Conservation (phyloP, 2,888 invertebrate genomes). For the Drosophila fungiperda region DNA sequence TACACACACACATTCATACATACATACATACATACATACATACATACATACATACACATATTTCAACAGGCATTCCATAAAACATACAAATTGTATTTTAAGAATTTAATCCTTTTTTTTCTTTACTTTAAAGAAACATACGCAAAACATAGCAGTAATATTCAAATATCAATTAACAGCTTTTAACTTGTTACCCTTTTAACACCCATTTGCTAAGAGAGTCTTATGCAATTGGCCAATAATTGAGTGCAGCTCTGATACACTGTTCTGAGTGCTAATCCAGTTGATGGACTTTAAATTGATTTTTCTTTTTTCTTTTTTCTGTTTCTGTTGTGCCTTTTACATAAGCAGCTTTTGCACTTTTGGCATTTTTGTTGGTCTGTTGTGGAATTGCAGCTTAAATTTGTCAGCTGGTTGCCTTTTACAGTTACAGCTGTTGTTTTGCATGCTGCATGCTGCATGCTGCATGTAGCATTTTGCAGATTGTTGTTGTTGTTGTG, state of each 20-base stretch:
- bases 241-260: slow-evolving; percentile 13
- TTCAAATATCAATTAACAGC: neutral
- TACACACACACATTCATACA: neutral
- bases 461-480: neutral
- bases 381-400: slow-evolving; percentile 45
- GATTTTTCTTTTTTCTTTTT: neutral
- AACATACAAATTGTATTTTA: neutral
- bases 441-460: slow-evolving; percentile 6
- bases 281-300: slow-evolving; percentile 11
- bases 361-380: slow-evolving; percentile 6
- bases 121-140: no score
- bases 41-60: neutral
- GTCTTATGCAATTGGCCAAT: neutral
- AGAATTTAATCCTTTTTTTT: neutral
- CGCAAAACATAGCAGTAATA: neutral
- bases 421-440: slow-evolving; percentile 3
- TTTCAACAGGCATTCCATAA: neutral
- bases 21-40: neutral
- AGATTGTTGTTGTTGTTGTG: slow-evolving; percentile 12
- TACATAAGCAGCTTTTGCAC: slow-evolving; percentile 48
- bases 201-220: neutral
- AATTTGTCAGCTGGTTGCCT: slow-evolving; percentile 46
- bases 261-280: slow-evolving; percentile 9
- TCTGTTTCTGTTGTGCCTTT: slow-evolving; percentile 14
- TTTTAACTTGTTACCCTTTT: neutral